Evolutionary conservation across 1,140 invertebrate species (phyloP).

Genomic region (Luehdorfia chinensis): DNA sequence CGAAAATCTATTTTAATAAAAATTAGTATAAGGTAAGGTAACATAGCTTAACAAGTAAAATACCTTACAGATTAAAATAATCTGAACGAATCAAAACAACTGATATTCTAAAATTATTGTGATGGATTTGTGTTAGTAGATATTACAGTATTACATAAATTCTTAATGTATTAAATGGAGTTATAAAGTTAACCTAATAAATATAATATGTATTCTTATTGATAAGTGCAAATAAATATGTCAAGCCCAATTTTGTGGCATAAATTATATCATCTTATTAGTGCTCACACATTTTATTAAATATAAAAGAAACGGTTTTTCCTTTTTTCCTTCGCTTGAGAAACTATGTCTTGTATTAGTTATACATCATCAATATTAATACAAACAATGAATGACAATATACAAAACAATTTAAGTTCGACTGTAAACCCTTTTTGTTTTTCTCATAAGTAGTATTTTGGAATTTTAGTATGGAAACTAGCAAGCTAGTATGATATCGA

Average conservation of each 20-base stretch:
- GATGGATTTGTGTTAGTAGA: conserved; percentile 73
- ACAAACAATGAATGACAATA: too few relatives aligned
- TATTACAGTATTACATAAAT: conserved; percentile 47
- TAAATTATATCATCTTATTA: conserved; percentile 9
- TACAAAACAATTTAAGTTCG: too few relatives aligned
- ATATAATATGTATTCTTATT: conserved; percentile 15
- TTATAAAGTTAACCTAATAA: conserved; percentile 15
- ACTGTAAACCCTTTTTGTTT: too few relatives aligned
- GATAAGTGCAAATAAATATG: conserved; percentile 16
- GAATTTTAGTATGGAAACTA: too few relatives aligned
- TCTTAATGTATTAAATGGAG: conserved; percentile 32
- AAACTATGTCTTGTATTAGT: conserved; percentile 22
- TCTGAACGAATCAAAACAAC: conserved; percentile 64
- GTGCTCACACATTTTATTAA: conserved; percentile 23
- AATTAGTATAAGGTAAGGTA: conserved; percentile 31
- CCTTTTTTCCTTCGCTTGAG: too few relatives aligned
- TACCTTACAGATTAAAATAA: conserved; percentile 25
- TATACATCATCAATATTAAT: too few relatives aligned
- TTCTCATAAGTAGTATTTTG: too few relatives aligned
- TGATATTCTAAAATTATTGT: conserved; percentile 76
- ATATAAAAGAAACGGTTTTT: too few relatives aligned
- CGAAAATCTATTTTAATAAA: conserved; percentile 62
- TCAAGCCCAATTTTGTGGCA: not conserved
- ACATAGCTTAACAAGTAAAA: conserved; percentile 24
- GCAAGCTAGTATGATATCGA: too few relatives aligned